Evolutionary conservation across 2,888 invertebrate species (phyloP).

Genomic region (Epinotia nisella): DNA sequence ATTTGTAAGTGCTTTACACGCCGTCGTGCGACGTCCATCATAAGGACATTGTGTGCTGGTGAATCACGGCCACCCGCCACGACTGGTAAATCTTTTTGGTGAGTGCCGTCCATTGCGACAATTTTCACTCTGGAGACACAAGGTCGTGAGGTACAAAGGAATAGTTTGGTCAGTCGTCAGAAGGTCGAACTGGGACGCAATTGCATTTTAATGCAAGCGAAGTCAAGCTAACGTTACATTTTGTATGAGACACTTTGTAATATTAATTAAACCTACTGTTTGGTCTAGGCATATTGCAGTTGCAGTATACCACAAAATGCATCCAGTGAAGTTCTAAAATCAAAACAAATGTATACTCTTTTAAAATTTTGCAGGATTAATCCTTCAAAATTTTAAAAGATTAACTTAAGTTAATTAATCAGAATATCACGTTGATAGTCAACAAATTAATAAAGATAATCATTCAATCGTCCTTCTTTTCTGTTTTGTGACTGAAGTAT

Average conservation of each 20-base stretch:
- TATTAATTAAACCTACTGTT: neutral
- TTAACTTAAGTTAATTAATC: too few species aligned
- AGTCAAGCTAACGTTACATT: neutral
- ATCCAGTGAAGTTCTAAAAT: neutral
- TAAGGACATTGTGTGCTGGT: constrained; percentile 48
- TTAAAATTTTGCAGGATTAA: too few species aligned
- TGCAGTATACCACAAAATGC: neutral
- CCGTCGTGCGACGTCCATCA: constrained; percentile 48
- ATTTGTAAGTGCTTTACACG: constrained; percentile 51
- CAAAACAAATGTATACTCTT: neutral
- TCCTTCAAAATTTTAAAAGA: too few species aligned
- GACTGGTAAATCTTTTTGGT: constrained; percentile 36
- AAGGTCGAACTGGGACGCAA: constrained; percentile 21
- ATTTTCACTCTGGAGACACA: constrained; percentile 36
- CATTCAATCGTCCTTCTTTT: neutral
- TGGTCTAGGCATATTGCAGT: neutral
- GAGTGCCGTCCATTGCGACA: constrained; percentile 31
- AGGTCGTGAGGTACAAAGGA: constrained; percentile 35
- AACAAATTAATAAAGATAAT: neutral
- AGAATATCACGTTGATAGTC: neutral
- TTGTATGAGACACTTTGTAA: neutral
- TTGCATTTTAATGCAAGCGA: constrained; percentile 9
- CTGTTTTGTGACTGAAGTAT: neutral
- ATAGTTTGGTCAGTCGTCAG: constrained; percentile 27
- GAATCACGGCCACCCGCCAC: constrained; percentile 43